Evolutionary conservation across 2,888 invertebrate species (phyloP).

Genomic region (Fabriciana adippe): DNA sequence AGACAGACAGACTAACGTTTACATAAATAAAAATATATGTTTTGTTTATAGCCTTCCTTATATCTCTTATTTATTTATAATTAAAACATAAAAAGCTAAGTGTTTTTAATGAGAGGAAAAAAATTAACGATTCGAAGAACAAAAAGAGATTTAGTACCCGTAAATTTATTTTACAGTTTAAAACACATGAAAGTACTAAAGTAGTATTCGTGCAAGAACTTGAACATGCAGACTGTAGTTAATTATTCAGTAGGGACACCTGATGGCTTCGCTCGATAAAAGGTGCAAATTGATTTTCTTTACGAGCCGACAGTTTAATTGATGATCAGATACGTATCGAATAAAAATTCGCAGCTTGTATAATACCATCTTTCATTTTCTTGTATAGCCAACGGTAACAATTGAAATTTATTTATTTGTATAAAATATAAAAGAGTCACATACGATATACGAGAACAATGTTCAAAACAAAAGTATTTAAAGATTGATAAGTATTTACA

Average conservation of each 20-base stretch:
- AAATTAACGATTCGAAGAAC: background rate
- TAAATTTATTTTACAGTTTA: conserved; percentile 7
- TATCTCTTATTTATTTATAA: too few species aligned
- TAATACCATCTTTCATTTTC: background rate
- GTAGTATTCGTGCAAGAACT: conserved; percentile 21
- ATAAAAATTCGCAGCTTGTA: conserved; percentile 2
- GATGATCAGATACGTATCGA: conserved; percentile 27
- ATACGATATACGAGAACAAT: too few species aligned
- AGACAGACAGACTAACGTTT: too few species aligned
- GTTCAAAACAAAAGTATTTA: too few species aligned
- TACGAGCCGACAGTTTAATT: conserved; percentile 44
- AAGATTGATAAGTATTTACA: too few species aligned
- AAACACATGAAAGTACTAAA: conserved; percentile 24
- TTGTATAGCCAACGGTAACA: background rate
- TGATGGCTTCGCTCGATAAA: conserved; percentile 46
- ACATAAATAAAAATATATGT: too few species aligned
- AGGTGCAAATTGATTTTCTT: conserved; percentile 47
- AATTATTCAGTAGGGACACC: conserved; percentile 46
- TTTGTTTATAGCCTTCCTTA: too few species aligned
- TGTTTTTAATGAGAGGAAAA: background rate
- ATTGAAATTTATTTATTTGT: too few species aligned
- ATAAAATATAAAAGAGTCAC: too few species aligned
- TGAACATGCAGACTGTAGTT: conserved; percentile 30
- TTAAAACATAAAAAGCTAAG: too few species aligned
- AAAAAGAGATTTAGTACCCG: conserved; percentile 1